These are phyloP conservation scores for Ptyas mucosa DNA, from an alignment of 2,113 vertebrate species.

Conservation along the genomic window DNA sequence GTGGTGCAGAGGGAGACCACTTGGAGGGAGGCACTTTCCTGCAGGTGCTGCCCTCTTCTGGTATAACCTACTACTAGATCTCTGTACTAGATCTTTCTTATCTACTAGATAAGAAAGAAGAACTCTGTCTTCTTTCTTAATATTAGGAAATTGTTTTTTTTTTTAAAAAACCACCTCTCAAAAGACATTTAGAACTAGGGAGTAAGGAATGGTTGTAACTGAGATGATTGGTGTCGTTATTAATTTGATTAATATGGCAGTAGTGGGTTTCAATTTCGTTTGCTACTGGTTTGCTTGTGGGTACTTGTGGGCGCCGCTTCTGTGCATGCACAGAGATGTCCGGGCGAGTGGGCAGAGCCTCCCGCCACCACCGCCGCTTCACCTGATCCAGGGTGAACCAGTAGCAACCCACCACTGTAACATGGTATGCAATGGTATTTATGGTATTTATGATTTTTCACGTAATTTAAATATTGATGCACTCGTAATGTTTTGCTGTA, in stretches of 20 bases:
- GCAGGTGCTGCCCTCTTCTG: not conserved
- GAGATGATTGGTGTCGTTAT: not conserved
- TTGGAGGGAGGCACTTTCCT: not conserved
- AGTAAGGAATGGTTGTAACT: not conserved
- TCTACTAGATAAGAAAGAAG: too few species aligned
- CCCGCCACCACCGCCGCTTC: too few species aligned
- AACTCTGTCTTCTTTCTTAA: not conserved
- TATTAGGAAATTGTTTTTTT: not conserved
- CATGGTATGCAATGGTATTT: not conserved
- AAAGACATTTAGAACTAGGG: not conserved
- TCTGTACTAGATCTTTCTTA: too few species aligned
- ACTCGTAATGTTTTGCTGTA: not conserved
- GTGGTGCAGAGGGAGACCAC: not conserved
- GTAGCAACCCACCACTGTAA: too few species aligned
- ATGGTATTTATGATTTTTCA: not conserved
- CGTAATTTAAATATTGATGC: not conserved
- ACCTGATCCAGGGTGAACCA: too few species aligned
- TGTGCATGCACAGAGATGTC: too few species aligned
- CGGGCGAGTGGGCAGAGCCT: too few species aligned
- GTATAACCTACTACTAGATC: not conserved
- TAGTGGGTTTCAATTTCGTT: too few species aligned
- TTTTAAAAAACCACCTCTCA: not conserved
- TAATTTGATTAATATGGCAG: not conserved
- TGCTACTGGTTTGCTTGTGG: too few species aligned
- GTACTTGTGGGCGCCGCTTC: too few species aligned